These are phyloP conservation scores for Psylliodes chrysocephalus DNA, from an alignment of 2,888 invertebrate genomes.

Conservation along the genomic window DNA sequence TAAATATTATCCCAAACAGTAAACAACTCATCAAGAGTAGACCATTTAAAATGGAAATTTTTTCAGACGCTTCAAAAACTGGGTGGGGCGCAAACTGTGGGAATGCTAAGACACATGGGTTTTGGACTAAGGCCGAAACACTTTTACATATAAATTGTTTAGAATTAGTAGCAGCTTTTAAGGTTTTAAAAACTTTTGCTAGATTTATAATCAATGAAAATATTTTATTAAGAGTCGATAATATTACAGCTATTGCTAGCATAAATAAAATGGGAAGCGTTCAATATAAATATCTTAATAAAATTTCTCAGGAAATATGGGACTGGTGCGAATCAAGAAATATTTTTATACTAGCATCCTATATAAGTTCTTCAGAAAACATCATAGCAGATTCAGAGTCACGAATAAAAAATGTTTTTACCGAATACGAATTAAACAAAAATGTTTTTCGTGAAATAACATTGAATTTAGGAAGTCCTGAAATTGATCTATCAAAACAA, in stretches of 20 bases:
- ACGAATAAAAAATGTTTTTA: constrained; percentile 30
- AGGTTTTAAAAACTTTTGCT: constrained; percentile 45
- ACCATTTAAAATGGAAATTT: constrained; percentile 39
- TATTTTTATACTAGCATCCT: constrained; percentile 43
- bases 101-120: constrained; percentile 34
- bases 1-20: too few species aligned
- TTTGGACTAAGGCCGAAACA: constrained; percentile 39
- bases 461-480: constrained; percentile 8
- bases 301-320: constrained; percentile 46
- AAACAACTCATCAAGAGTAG: too few species aligned
- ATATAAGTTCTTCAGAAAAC: constrained; percentile 43
- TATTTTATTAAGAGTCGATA: constrained; percentile 43
- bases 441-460: neutral
- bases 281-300: constrained; percentile 40
- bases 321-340: constrained; percentile 45
- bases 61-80: constrained; percentile 39
- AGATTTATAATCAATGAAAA: constrained; percentile 26
- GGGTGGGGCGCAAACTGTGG: constrained; percentile 48
- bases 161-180: constrained; percentile 45
- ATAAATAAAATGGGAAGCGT: constrained; percentile 47
- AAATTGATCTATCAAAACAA: constrained; percentile 25
- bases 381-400: constrained; percentile 47
- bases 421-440: constrained; percentile 34
- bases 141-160: constrained; percentile 46
- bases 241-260: constrained; percentile 42